Base-by-base conservation (phyloP, 2,113 vertebrate species). In the Drymodes brunneopygia region DNA sequence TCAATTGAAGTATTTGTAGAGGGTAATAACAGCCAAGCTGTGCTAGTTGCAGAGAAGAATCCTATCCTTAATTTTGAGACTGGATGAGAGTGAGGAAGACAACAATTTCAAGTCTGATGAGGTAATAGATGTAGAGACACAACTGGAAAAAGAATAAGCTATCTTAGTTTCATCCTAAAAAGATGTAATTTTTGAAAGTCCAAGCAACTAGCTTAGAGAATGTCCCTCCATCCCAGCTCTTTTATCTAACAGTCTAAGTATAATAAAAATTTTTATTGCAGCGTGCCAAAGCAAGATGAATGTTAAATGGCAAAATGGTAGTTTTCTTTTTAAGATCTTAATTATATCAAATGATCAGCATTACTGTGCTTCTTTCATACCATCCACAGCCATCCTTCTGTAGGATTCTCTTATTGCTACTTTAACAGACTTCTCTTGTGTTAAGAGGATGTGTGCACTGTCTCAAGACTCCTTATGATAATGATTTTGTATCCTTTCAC, bases 101-200 rank as follows among this genome's bases (percentile, higher is more conserved):
- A 91, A 69, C 51, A 91, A 4, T 86, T 91, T 38, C 29, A 25
- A 81, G 28, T 89, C 50, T 91, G 47, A 88, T 82, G 91, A 91
- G 57, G 70, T 87, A 92, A 96, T 38, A 92, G 86, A 87, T 94
- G 74, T 50, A 74, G 87, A 93, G 47, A 77, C 25, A 90, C 77
- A 95, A 57, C 16, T 57, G 31, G 20, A 78, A 40, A 78, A 85
- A 73, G 47, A 62, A 35, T 51, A 64, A 83, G 12, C 57, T 69
- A 50, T 71, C 36, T 82, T 51, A 56, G 27, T 77, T 91, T 75
- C 70, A 44, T 69, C 21, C 36, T 69, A 14, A 88, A 82, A 50
- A 13, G 1, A 45, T 86, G 29, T 33, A 21, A 42, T 44, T 82
- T 90, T 85, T 71, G 14, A 15, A 88, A 67, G 27, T 36, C 44